These are phyloP conservation scores for Vidua chalybeata DNA, from an alignment of 2,113 vertebrate species.

Conservation along the genomic window DNA sequence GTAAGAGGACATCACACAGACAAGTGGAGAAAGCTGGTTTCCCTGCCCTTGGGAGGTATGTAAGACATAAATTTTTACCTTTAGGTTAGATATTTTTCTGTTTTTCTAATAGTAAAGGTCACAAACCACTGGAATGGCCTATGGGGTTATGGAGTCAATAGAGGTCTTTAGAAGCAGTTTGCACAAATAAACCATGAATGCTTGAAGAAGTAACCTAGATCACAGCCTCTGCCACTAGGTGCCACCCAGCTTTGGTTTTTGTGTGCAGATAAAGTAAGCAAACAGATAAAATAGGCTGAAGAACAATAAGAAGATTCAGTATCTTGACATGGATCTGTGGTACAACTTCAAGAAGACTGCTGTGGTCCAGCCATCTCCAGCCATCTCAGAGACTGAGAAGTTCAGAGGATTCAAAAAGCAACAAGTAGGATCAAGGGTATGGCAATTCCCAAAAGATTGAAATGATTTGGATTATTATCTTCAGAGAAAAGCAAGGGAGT, in stretches of 20 bases:
- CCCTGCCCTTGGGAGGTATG: not conserved
- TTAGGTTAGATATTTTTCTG: not conserved
- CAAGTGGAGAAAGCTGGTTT: not conserved
- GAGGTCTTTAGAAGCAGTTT: not conserved
- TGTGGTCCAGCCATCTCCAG: slow-evolving; percentile 1
- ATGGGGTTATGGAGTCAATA: not conserved
- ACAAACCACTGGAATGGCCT: not conserved
- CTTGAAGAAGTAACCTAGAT: not conserved
- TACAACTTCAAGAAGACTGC: not conserved
- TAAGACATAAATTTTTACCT: not conserved
- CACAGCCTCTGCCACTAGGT: not conserved
- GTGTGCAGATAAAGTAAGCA: not conserved
- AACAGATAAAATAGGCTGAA: not conserved
- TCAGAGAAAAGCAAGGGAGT: slow-evolving; percentile 13
- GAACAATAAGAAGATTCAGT: not conserved
- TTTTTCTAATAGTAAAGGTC: not conserved
- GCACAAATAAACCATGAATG: not conserved
- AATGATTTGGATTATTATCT: slow-evolving; percentile 9
- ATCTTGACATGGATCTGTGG: not conserved
- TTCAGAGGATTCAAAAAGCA: slow-evolving; percentile 4
- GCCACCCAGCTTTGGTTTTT: not conserved
- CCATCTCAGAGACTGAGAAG: not conserved
- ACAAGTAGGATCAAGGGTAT: not conserved
- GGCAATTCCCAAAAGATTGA: not conserved
- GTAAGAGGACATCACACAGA: not conserved